phyloP scores from a whole-genome alignment of 2,797 vertebrate genomes.

The Ctenopoma multispine region DNA sequence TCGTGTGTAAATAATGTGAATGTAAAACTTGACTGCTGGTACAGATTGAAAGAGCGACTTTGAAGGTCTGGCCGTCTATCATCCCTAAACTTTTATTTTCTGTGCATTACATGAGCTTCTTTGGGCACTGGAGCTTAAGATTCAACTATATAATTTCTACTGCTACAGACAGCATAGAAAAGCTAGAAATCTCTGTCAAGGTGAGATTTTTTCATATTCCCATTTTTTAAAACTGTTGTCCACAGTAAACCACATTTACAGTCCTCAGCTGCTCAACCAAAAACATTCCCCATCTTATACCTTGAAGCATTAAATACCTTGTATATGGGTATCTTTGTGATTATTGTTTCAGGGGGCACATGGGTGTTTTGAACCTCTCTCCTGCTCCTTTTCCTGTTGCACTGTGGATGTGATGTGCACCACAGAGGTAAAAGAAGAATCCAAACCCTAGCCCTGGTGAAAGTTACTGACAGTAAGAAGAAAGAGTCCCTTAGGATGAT shows the following conservation, averaged over 20 bases:
- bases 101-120: background rate
- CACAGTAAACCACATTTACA: conserved; percentile 4
- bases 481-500: too few species aligned
- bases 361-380: conserved; percentile 46
- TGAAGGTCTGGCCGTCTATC: background rate
- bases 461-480: background rate
- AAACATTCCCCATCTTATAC: conserved; percentile 10
- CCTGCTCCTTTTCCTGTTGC: conserved; percentile 25
- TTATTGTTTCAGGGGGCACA: conserved; percentile 29
- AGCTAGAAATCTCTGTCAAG: background rate
- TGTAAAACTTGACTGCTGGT: background rate
- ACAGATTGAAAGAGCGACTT: background rate
- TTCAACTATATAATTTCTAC: background rate
- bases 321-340: conserved; percentile 7
- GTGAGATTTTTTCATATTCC: conserved; percentile 1
- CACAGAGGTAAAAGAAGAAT: conserved; percentile 32
- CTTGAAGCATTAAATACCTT: conserved; percentile 35
- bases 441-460: conserved; percentile 24
- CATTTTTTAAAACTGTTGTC: background rate
- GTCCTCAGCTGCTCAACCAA: conserved; percentile 6
- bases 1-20: background rate
- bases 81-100: background rate
- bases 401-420: conserved; percentile 44
- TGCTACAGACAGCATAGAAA: background rate
- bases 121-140: background rate